Evolutionary conservation across 1,140 invertebrate species (phyloP).

Genomic region (Pseudomyrmex flavicornis): DNA sequence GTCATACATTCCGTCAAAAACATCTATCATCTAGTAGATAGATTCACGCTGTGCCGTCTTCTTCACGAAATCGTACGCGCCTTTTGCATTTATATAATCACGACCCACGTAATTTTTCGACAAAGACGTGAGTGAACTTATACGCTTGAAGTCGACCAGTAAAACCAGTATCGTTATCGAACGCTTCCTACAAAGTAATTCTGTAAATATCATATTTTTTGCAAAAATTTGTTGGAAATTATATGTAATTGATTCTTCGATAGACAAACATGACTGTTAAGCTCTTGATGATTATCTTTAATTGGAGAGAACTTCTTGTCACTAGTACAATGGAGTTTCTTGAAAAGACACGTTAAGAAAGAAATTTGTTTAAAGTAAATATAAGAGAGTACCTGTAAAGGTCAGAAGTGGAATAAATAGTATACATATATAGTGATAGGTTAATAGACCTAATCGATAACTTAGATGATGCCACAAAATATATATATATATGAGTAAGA

Average conservation of each 20-base stretch:
- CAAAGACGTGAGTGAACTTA: conserved; percentile 35
- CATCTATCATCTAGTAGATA: not conserved
- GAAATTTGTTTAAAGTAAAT: conserved; percentile 21
- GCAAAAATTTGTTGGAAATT: not conserved
- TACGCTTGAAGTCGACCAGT: not conserved
- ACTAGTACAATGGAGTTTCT: conserved; percentile 2
- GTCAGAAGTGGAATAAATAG: conserved; percentile 28
- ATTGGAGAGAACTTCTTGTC: conserved; percentile 12
- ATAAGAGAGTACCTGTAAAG: conserved; percentile 20
- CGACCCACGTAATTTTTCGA: conserved; percentile 12
- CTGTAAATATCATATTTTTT: not conserved
- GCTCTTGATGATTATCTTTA: not conserved
- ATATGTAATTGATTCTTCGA: not conserved
- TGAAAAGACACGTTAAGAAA: conserved; percentile 7
- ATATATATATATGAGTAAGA: not conserved
- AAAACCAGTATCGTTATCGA: conserved; percentile 4
- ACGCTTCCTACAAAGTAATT: conserved; percentile 35
- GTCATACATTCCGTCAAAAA: conserved; percentile 44
- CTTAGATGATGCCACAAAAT: not conserved
- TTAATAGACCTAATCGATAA: conserved; percentile 34
- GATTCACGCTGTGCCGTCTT: not conserved
- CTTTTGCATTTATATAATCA: conserved; percentile 35
- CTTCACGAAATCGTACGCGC: not conserved
- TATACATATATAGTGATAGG: conserved; percentile 5
- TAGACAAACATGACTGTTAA: not conserved